A percentile compares a stretch with the other conserved stretches of the same genome.
phyloP scores from a whole-genome alignment of 2,888 invertebrate genomes.

The Parthenolecanium corni region DNA sequence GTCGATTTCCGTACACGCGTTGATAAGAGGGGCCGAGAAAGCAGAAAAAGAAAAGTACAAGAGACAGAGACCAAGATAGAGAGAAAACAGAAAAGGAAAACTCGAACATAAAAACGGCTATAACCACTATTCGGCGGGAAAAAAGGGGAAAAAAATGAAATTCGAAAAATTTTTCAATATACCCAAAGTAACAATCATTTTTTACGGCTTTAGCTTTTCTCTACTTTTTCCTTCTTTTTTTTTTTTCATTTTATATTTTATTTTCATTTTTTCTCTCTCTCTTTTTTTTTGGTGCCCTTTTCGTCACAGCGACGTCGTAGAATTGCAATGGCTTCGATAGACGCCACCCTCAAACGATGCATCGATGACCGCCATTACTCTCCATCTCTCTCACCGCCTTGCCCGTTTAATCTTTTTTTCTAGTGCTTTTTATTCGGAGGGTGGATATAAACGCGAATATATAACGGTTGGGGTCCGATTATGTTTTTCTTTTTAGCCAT shows the following conservation, averaged over 20 bases:
- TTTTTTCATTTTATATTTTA: background rate
- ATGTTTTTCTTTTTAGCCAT: background rate
- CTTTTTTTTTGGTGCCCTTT: too few species aligned
- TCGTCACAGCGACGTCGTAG: background rate
- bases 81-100: too few species aligned
- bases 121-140: background rate
- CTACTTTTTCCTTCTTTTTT: background rate
- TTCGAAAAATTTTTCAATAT: slow-evolving; percentile 6
- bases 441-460: background rate
- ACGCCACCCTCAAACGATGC: slow-evolving; percentile 22
- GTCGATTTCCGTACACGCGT: too few species aligned
- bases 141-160: background rate
- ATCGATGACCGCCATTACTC: slow-evolving; percentile 26
- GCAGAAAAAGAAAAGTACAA: too few species aligned
- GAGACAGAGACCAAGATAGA: too few species aligned
- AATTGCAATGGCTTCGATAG: slow-evolving; percentile 27
- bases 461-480: background rate
- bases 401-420: too few species aligned
- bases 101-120: too few species aligned
- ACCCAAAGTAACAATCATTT: slow-evolving; percentile 1
- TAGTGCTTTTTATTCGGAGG: background rate
- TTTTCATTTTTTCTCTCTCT: background rate
- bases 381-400: too few species aligned
- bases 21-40: too few species aligned
- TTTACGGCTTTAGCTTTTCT: background rate